These are phyloP conservation scores for Pemphigus obesinymphae DNA, from an alignment of 1,140 invertebrate species.

Conservation along the genomic window DNA sequence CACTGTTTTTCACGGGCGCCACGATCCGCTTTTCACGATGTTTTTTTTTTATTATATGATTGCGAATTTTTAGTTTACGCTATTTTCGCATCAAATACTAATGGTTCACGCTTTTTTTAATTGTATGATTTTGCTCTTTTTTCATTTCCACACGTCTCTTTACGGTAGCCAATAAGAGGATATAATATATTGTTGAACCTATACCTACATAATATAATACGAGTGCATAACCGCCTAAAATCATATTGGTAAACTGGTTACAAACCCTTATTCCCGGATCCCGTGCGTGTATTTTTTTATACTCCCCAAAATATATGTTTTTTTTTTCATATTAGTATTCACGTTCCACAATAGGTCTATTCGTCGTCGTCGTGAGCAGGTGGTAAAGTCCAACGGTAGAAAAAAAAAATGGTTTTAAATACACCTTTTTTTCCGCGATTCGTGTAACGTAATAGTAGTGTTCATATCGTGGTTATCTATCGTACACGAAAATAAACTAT, in stretches of 20 bases:
- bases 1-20: neutral
- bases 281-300: too few species aligned
- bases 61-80: too few species aligned
- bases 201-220: neutral
- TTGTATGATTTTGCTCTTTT: neutral
- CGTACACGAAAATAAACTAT: too few species aligned
- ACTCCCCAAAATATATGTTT: neutral
- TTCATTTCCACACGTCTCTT: neutral
- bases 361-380: neutral
- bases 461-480: too few species aligned
- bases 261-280: neutral
- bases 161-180: neutral
- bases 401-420: slow-evolving; percentile 20
- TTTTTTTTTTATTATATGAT: neutral
- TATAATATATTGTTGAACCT: too few species aligned
- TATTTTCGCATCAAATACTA: too few species aligned
- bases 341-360: neutral
- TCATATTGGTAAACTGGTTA: neutral
- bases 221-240: neutral
- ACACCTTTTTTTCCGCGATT: neutral
- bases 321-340: neutral
- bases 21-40: neutral
- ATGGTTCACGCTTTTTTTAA: too few species aligned
- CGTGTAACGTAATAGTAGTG: too few species aligned
- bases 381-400: neutral